phyloP scores from a whole-genome alignment of 1,140 invertebrate species.

The Saxidomus purpurata region DNA sequence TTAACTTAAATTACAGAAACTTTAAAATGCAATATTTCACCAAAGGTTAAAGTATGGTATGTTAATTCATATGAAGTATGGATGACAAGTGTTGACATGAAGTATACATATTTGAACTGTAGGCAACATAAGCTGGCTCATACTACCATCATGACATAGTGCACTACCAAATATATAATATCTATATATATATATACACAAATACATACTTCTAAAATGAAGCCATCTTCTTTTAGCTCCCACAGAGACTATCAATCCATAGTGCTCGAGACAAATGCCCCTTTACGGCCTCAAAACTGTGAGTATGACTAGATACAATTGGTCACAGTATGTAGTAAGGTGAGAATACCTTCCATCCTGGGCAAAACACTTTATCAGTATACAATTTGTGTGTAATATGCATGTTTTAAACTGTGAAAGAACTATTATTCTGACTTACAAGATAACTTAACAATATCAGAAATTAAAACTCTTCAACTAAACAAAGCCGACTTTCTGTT shows the following conservation, averaged over 20 bases:
- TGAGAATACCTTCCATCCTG: too few relatives aligned
- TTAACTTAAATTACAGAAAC: constrained; percentile 58
- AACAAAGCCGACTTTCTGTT: too few relatives aligned
- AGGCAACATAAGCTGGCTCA: neutral
- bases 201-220: neutral
- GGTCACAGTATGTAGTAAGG: too few relatives aligned
- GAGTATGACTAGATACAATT: neutral
- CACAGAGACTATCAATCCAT: neutral
- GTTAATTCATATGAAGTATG: constrained; percentile 7
- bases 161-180: constrained; percentile 1
- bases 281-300: neutral
- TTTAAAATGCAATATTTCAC: constrained; percentile 57
- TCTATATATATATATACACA: neutral
- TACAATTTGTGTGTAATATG: too few relatives aligned
- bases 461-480: too few relatives aligned
- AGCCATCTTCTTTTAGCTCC: neutral
- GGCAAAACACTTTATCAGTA: too few relatives aligned
- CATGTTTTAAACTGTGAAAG: too few relatives aligned
- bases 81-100: constrained; percentile 1
- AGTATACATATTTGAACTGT: neutral
- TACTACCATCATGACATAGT: neutral
- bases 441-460: too few relatives aligned
- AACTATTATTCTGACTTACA: too few relatives aligned
- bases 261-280: neutral
- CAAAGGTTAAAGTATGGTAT: constrained; percentile 10